Conservation (phyloP, 2,888 invertebrate genomes). For the Caradrina clavipalpis region DNA sequence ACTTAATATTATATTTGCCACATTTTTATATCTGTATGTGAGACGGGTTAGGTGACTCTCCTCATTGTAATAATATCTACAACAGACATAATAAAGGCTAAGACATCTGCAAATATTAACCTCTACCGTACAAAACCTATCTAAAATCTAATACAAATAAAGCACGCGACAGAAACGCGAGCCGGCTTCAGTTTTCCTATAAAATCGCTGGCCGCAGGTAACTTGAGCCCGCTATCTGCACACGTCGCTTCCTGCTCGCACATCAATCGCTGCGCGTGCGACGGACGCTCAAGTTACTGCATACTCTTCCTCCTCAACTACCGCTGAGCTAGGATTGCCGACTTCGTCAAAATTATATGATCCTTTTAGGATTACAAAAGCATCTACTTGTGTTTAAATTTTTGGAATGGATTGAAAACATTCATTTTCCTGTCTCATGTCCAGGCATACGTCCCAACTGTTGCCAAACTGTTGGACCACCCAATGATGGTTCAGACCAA, state of each 20-base stretch:
- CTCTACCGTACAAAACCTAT: slow-evolving; percentile 8
- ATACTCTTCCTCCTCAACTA: slow-evolving; percentile 50
- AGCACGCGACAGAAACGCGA: slow-evolving; percentile 20
- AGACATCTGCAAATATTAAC: not conserved
- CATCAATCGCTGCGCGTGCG: slow-evolving; percentile 56
- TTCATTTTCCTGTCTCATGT: not conserved
- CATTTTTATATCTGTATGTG: not conserved
- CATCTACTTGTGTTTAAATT: not conserved
- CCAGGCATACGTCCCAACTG: too few relatives aligned
- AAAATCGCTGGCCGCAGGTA: slow-evolving; percentile 39
- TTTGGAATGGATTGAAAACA: too few relatives aligned
- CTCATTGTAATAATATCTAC: not conserved
- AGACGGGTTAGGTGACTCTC: not conserved
- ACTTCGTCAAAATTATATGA: not conserved
- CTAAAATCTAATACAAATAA: slow-evolving; percentile 39
- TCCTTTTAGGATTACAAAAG: not conserved
- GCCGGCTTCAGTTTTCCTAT: slow-evolving; percentile 26
- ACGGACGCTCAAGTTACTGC: slow-evolving; percentile 52
- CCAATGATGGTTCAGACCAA: not conserved
- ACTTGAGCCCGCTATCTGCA: slow-evolving; percentile 50
- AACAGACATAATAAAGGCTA: not conserved
- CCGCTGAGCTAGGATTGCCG: slow-evolving; percentile 9
- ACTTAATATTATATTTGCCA: not conserved
- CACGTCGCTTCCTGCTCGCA: slow-evolving; percentile 58
- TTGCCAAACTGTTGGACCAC: too few relatives aligned